Percentiles rank a stretch among this genome's conserved stretches.
phyloP scores from a whole-genome alignment of 2,113 vertebrate genomes.

The Ictidomys tridecemlineatus region DNA sequence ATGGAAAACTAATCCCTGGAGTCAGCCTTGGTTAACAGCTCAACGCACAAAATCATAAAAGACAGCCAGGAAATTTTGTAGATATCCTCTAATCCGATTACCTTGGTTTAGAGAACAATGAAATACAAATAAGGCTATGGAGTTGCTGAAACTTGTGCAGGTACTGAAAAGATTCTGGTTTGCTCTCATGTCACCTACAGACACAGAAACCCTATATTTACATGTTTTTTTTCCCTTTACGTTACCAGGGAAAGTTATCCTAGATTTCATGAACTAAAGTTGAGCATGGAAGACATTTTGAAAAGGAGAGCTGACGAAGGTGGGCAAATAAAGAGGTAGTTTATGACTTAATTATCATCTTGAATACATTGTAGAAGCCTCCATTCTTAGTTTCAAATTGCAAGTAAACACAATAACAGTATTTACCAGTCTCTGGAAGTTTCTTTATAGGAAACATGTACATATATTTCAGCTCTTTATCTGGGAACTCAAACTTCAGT shows the following conservation, averaged over 20 bases:
- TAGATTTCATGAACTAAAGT: slow-evolving; percentile 6
- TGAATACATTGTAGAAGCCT: not conserved
- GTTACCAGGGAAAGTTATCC: not conserved
- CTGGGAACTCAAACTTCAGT: not conserved
- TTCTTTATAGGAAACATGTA: not conserved
- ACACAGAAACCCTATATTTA: not conserved
- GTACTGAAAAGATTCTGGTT: slow-evolving; percentile 5
- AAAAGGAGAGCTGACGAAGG: not conserved
- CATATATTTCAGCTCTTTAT: slow-evolving; percentile 44
- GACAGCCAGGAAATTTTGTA: not conserved
- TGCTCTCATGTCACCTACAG: not conserved
- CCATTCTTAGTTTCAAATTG: slow-evolving; percentile 22
- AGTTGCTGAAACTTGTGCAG: not conserved
- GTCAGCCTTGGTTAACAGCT: not conserved
- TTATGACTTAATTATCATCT: not conserved
- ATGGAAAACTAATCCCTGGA: not conserved
- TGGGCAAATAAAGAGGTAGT: not conserved
- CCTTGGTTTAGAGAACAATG: not conserved
- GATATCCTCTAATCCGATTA: not conserved
- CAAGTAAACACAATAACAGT: not conserved
- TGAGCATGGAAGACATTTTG: not conserved
- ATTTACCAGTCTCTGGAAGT: not conserved
- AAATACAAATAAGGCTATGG: not conserved
- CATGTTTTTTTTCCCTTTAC: not conserved
- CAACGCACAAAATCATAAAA: not conserved